Evolutionary conservation across 2,797 vertebrate species (phyloP).

Genomic region (Sebastes iracundus): DNA sequence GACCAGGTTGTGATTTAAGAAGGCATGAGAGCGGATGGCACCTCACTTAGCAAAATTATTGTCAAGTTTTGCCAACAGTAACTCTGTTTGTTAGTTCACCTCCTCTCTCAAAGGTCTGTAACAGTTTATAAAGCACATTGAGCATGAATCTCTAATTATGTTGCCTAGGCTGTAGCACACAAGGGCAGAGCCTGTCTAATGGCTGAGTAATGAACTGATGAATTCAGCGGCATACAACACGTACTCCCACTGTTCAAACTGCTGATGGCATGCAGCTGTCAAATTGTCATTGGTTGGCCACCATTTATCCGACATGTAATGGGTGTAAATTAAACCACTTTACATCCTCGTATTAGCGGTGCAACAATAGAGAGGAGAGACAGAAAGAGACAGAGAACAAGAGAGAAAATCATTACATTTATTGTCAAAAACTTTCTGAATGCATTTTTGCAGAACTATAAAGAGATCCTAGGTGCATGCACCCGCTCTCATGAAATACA

Average conservation of each 20-base stretch:
- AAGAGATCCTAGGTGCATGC: not conserved
- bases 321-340: slow-evolving; percentile 20
- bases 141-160: not conserved
- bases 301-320: not conserved
- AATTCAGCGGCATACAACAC: not conserved
- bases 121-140: not conserved
- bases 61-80: not conserved
- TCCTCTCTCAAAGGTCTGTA: not conserved
- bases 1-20: not conserved
- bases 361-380: not conserved
- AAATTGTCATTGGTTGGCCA: slow-evolving; percentile 9
- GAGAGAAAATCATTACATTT: not conserved
- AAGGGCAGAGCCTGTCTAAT: not conserved
- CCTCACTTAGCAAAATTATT: not conserved
- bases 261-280: slow-evolving; percentile 39
- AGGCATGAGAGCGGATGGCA: not conserved
- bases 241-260: slow-evolving; percentile 4
- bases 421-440: not conserved
- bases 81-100: not conserved
- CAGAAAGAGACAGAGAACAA: not conserved
- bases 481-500: not conserved
- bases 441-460: not conserved
- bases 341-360: not conserved
- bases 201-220: slow-evolving; percentile 32
- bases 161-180: not conserved